Conservation (phyloP, 2,888 invertebrate genomes). For the Aporophyla nigra region DNA sequence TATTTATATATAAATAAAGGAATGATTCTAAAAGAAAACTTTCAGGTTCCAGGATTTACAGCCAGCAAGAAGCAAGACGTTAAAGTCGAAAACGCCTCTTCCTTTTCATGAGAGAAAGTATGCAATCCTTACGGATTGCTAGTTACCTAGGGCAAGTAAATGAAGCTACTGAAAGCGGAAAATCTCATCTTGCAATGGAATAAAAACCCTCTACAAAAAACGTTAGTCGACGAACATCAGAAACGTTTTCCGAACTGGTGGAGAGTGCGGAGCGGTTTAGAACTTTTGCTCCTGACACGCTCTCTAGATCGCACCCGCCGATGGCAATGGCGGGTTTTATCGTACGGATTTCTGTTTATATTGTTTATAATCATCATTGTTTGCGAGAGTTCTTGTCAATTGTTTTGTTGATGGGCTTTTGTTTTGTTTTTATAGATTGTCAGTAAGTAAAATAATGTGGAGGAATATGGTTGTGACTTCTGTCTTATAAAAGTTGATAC, state of each 20-base stretch:
- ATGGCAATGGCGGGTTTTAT: conserved; percentile 56
- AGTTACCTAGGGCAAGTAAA: background rate
- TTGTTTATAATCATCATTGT: conserved; percentile 52
- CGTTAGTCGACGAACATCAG: conserved; percentile 76
- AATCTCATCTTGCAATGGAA: conserved; percentile 35
- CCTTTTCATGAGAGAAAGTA: background rate
- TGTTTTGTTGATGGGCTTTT: conserved; percentile 46
- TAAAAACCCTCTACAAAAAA: conserved; percentile 68
- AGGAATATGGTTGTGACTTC: background rate
- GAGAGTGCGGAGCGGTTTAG: conserved; percentile 71
- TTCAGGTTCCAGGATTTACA: background rate
- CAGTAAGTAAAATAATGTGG: background rate
- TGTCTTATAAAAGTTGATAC: background rate
- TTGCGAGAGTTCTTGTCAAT: conserved; percentile 34
- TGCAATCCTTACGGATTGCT: background rate
- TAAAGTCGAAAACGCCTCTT: background rate
- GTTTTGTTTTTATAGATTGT: conserved; percentile 39
- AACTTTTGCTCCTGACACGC: conserved; percentile 81
- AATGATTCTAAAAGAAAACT: background rate
- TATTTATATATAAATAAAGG: background rate
- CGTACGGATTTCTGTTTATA: conserved; percentile 25
- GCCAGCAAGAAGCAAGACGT: background rate
- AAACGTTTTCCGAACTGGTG: conserved; percentile 82
- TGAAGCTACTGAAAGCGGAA: background rate
- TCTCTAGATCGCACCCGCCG: conserved; percentile 65